phyloP scores from a whole-genome alignment of 2,888 invertebrate species.

The Taenaris catops region DNA sequence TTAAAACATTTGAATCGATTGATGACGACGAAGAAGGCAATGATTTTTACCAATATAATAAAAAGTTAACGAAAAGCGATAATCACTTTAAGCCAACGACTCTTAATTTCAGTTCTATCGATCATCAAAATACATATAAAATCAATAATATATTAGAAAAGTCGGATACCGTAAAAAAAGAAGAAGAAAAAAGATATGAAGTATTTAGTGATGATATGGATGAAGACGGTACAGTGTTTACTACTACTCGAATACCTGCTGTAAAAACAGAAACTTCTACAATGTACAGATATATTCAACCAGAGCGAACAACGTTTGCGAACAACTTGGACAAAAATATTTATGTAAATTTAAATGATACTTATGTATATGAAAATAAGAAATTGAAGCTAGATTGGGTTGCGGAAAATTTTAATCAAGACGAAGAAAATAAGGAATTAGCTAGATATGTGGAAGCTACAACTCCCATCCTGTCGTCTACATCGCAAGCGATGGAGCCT shows the following conservation, averaged over 20 bases:
- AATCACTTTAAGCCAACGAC: neutral
- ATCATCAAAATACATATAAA: constrained; percentile 2
- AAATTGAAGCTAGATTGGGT: constrained; percentile 25
- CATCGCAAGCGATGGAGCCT: constrained; percentile 8
- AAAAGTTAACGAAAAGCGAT: constrained; percentile 9
- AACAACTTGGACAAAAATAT: constrained; percentile 1
- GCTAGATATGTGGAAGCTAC: constrained; percentile 6
- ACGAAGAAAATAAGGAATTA: constrained; percentile 9
- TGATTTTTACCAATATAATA: constrained; percentile 3
- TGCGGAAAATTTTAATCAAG: constrained; percentile 21
- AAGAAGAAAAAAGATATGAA: constrained; percentile 26
- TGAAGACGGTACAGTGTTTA: constrained; percentile 17
- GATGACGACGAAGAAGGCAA: constrained; percentile 12
- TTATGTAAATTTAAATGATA: neutral
- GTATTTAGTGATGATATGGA: constrained; percentile 30
- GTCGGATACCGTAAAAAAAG: constrained; percentile 9
- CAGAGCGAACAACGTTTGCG: constrained; percentile 1
- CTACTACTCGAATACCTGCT: too few species aligned
- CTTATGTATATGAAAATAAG: constrained; percentile 2
- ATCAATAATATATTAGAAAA: neutral
- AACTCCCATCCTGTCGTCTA: neutral
- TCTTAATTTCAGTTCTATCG: constrained; percentile 1
- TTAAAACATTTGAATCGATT: constrained; percentile 12
- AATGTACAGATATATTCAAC: neutral
- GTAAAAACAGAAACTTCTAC: neutral